These are phyloP conservation scores for Shinisaurus crocodilurus DNA, from an alignment of 2,113 vertebrate species.

Conservation along the genomic window DNA sequence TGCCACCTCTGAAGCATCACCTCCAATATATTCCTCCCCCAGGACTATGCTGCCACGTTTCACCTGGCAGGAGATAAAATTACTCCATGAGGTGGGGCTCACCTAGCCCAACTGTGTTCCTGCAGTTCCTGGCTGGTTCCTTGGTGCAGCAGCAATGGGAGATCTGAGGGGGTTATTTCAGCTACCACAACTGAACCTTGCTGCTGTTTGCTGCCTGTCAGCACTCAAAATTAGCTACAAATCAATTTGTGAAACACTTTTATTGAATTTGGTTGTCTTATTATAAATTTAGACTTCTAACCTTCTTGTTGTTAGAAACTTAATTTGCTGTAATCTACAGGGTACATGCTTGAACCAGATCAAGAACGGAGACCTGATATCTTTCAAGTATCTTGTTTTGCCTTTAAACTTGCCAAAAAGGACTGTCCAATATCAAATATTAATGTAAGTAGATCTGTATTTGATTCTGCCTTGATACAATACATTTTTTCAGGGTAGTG, in stretches of 20 bases:
- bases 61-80: too few species aligned
- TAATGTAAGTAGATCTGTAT: slow-evolving; percentile 83
- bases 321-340: slow-evolving; percentile 69
- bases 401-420: slow-evolving; percentile 94
- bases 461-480: slow-evolving; percentile 17
- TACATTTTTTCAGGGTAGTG: background rate
- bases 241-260: background rate
- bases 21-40: too few species aligned
- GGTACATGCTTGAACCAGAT: slow-evolving; percentile 98
- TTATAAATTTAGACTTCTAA: background rate
- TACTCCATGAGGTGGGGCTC: too few species aligned
- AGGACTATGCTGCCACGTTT: too few species aligned
- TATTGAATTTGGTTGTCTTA: background rate
- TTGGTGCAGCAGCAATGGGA: too few species aligned
- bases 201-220: background rate
- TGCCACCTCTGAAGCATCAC: too few species aligned
- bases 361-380: slow-evolving; percentile 94
- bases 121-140: too few species aligned
- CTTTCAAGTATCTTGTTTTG: slow-evolving; percentile 95
- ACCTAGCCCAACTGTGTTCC: too few species aligned
- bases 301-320: background rate
- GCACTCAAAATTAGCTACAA: background rate
- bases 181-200: too few species aligned
- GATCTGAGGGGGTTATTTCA: too few species aligned
- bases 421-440: slow-evolving; percentile 95